phyloP scores from a whole-genome alignment of 2,113 vertebrate species.

The Himantopus leucocephalus region DNA sequence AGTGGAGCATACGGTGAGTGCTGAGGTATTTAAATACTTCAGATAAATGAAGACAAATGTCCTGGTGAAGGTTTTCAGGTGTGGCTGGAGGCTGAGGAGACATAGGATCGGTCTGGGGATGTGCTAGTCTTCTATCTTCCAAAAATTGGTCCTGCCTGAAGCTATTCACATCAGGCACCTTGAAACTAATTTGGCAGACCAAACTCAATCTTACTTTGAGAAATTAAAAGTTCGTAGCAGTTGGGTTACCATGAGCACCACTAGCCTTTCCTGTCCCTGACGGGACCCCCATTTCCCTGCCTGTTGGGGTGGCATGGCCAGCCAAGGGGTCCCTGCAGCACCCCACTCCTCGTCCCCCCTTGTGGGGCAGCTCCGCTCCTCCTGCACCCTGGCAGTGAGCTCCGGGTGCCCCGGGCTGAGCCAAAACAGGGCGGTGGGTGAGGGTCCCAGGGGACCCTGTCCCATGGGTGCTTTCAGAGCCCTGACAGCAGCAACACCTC shows the following conservation, averaged over 20 bases:
- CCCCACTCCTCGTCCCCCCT: neutral
- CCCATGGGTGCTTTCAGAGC: neutral
- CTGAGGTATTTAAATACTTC: neutral
- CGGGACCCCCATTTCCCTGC: rapidly evolving
- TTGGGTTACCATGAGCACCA: neutral
- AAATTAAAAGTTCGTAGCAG: neutral
- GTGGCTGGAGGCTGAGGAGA: neutral
- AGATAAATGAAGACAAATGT: neutral
- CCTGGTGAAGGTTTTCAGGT: neutral
- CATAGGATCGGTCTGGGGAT: neutral
- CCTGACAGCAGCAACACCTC: neutral
- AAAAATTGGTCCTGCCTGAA: neutral
- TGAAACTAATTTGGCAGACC: neutral
- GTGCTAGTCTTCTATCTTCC: neutral
- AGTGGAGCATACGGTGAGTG: rapidly evolving
- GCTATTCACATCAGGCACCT: neutral
- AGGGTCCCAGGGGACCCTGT: neutral
- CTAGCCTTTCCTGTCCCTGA: neutral
- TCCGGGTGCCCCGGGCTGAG: neutral
- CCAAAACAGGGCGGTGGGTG: neutral
- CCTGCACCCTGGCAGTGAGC: neutral
- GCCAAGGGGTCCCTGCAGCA: neutral
- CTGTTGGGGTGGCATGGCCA: too few relatives aligned
- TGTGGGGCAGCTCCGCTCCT: neutral
- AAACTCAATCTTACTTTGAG: neutral